Conservation (phyloP, 1,140 invertebrate species). For the Brachionus sp. region DNA sequence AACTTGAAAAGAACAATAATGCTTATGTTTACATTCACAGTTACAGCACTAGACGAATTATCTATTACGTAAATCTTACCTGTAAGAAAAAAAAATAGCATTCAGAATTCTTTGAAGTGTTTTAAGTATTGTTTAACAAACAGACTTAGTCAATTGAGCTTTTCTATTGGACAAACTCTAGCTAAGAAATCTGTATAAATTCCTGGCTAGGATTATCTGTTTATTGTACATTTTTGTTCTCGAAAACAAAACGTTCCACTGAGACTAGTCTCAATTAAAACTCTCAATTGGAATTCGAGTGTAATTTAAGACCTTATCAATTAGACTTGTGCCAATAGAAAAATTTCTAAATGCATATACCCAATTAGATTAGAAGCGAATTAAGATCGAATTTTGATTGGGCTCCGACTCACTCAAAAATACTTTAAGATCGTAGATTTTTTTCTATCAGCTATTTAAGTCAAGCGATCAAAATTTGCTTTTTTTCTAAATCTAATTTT, state of each 20-base stretch:
- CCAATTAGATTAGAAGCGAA: not conserved
- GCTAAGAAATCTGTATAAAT: not conserved
- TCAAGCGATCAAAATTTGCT: not conserved
- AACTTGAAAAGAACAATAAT: conserved; percentile 43
- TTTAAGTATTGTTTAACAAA: not conserved
- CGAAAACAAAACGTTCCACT: not conserved
- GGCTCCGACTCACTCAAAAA: not conserved
- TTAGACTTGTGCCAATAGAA: not conserved
- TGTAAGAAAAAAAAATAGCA: conserved; percentile 5
- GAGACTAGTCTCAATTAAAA: conserved; percentile 25
- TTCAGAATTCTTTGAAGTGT: conserved; percentile 23
- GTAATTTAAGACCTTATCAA: not conserved
- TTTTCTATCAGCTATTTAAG: conserved; percentile 38
- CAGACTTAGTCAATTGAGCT: not conserved
- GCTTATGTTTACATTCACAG: conserved; percentile 43
- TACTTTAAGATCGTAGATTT: not conserved
- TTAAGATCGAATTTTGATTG: not conserved
- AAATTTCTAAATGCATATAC: not conserved
- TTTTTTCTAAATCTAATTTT: not conserved
- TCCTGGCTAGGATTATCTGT: not conserved
- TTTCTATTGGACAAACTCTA: not conserved
- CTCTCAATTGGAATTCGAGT: not conserved
- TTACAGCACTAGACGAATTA: conserved; percentile 7
- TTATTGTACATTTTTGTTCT: not conserved
- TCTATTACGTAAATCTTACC: conserved; percentile 45